Base-by-base conservation (phyloP, 2,888 invertebrate genomes). In the Drosophila neoperkinsi region DNA sequence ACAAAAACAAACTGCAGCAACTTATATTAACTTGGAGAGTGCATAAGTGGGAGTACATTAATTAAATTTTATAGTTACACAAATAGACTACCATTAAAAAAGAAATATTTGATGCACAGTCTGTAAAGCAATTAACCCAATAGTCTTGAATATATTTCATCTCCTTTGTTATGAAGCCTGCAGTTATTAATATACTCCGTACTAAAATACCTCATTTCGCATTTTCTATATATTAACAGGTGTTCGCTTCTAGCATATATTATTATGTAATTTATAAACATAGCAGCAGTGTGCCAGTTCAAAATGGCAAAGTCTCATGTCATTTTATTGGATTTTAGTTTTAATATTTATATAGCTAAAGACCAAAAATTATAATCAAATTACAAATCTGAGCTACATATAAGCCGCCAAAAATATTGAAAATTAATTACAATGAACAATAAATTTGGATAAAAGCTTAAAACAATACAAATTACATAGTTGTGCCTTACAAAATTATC, bases 371-470 rank as follows among this genome's bases (percentile, higher is more conserved):
- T 66, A 66, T 74, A 84, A 81, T 64, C 76, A 61, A 70, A 67
- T 75, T 77, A 78, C 86, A 88, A 84, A 86, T 85, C 78, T 78
- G 69, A 78, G 88, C 80, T 67, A 71, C 85, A 88, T 84, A 79
- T 73, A 66, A 84, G 66, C 81, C 76, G 77, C 79, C 77, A 65
- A 82, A 88, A 90, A 74, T 75, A 73, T 79, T 80, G 72, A 77
- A 85, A 82, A 88, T 81, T 77, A 90, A 82, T 82, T 79, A 78
- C 80, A 78, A 72, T 85, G 41, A 69, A 67, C 71, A 80, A 84
- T 84, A 76, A 78, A 69, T 71, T 72, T 60, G 70, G 68, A 66
- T 74, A 69, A 69, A 78, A 58, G 62, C 67, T 34, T 33, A 61
- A 70, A 74, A 85, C 69, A 74, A 69, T 70, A 56, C 58, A 65